These are phyloP conservation scores for Camptogramma bilineatum DNA, from an alignment of 2,888 invertebrate genomes.

Conservation along the genomic window DNA sequence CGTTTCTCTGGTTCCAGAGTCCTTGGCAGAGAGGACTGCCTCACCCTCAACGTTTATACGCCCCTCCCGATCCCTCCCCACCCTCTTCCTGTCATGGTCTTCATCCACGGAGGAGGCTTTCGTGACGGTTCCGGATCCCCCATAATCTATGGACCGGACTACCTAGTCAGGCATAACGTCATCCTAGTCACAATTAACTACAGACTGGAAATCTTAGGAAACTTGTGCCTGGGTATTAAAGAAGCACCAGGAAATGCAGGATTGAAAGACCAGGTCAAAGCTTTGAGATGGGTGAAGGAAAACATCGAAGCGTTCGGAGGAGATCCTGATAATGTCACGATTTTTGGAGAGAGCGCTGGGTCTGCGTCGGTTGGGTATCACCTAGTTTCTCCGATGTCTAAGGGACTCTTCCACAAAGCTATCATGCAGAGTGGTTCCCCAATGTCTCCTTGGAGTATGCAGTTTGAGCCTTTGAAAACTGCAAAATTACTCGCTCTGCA, in stretches of 20 bases:
- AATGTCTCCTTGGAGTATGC: slow-evolving; percentile 73
- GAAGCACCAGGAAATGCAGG: slow-evolving; percentile 77
- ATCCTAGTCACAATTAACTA: slow-evolving; percentile 76
- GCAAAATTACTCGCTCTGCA: slow-evolving; percentile 63
- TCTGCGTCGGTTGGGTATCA: slow-evolving; percentile 72
- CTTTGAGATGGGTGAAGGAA: slow-evolving; percentile 68
- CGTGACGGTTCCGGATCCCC: slow-evolving; percentile 73
- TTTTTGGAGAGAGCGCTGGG: slow-evolving; percentile 81
- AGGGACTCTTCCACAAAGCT: slow-evolving; percentile 71
- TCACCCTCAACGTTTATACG: slow-evolving; percentile 71
- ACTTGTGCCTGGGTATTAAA: slow-evolving; percentile 71
- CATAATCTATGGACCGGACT: slow-evolving; percentile 72
- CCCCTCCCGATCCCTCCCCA: slow-evolving; percentile 49
- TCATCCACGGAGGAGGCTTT: slow-evolving; percentile 78
- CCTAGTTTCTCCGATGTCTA: slow-evolving; percentile 71
- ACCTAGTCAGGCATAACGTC: slow-evolving; percentile 65
- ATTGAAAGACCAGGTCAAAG: slow-evolving; percentile 75
- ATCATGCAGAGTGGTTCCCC: slow-evolving; percentile 77
- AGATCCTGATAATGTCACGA: slow-evolving; percentile 70
- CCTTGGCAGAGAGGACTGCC: slow-evolving; percentile 70
- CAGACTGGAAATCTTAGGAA: slow-evolving; percentile 74
- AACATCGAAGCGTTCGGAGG: slow-evolving; percentile 74
- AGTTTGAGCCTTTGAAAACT: slow-evolving; percentile 67
- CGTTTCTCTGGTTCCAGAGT: slow-evolving; percentile 59
- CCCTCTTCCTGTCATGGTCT: slow-evolving; percentile 73